Percentiles rank a stretch among this genome's conserved stretches.
These are phyloP conservation scores for Austrofundulus limnaeus DNA, from an alignment of 2,113 vertebrate species.

Conservation along the genomic window DNA sequence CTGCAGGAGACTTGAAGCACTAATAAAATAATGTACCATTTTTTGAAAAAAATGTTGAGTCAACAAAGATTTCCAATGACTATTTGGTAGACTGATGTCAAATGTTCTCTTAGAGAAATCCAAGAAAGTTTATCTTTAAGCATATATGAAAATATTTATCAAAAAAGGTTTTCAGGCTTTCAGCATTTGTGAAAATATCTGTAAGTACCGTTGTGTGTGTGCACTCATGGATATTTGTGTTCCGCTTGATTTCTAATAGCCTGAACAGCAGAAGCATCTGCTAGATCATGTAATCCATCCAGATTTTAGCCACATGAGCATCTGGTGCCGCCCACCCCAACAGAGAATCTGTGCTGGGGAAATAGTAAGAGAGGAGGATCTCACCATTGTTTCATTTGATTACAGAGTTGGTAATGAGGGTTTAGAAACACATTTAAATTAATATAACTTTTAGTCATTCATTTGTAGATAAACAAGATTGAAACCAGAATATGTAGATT, in stretches of 20 bases:
- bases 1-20: constrained; percentile 31
- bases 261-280: constrained; percentile 66
- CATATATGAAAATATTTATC: neutral
- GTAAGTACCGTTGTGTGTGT: constrained; percentile 9
- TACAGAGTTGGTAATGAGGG: neutral
- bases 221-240: constrained; percentile 20
- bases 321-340: constrained; percentile 55
- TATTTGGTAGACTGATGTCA: neutral
- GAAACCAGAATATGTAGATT: neutral
- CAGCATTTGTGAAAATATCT: neutral
- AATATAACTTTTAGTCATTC: neutral
- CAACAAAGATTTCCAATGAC: constrained; percentile 23
- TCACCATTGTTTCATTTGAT: neutral
- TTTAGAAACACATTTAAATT: neutral
- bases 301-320: constrained; percentile 59
- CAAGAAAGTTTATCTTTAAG: no score
- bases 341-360: constrained; percentile 31
- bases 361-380: constrained; percentile 11
- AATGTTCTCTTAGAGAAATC: constrained; percentile 1
- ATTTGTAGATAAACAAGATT: neutral
- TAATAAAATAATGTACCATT: constrained; percentile 4
- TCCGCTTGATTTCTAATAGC: constrained; percentile 35
- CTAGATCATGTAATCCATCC: constrained; percentile 69
- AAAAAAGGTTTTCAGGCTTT: neutral
- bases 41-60: constrained; percentile 14